phyloP scores from a whole-genome alignment of 2,113 vertebrate species.

The Columba janthina region DNA sequence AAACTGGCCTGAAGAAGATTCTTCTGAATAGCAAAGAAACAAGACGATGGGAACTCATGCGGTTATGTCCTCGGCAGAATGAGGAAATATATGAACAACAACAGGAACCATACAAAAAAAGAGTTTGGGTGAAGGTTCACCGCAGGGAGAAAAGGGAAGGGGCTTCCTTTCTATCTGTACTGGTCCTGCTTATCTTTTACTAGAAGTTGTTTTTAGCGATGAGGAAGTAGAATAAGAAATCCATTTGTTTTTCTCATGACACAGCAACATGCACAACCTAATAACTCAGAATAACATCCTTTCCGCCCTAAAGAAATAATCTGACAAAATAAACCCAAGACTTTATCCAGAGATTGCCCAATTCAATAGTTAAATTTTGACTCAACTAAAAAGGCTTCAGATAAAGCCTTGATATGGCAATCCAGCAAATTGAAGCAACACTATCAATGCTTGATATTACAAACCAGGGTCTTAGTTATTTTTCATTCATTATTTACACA shows the following conservation, averaged over 20 bases:
- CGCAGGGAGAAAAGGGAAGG: slow-evolving; percentile 26
- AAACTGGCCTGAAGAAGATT: not conserved
- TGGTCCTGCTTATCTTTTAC: slow-evolving; percentile 61
- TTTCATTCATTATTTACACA: not conserved
- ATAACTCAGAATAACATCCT: slow-evolving; percentile 58
- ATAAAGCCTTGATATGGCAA: slow-evolving; percentile 13
- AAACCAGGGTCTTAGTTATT: not conserved
- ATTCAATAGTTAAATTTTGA: slow-evolving; percentile 46
- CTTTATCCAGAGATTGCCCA: slow-evolving; percentile 42
- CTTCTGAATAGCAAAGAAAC: not conserved
- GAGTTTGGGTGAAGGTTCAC: slow-evolving; percentile 60
- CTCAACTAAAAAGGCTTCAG: not conserved
- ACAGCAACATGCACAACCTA: slow-evolving; percentile 47
- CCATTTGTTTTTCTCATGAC: slow-evolving; percentile 56
- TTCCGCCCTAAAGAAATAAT: slow-evolving; percentile 63
- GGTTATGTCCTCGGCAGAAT: not conserved
- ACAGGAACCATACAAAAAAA: slow-evolving; percentile 47
- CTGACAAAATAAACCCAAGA: slow-evolving; percentile 55
- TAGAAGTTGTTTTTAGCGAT: slow-evolving; percentile 51
- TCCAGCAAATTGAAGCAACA: not conserved
- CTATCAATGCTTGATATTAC: not conserved
- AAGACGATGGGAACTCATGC: not conserved
- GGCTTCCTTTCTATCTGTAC: slow-evolving; percentile 55
- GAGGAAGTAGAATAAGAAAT: slow-evolving; percentile 64
- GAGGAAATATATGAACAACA: slow-evolving; percentile 47